These are phyloP conservation scores for Botia kubotai DNA, from an alignment of 2,797 vertebrate genomes.

Conservation along the genomic window DNA sequence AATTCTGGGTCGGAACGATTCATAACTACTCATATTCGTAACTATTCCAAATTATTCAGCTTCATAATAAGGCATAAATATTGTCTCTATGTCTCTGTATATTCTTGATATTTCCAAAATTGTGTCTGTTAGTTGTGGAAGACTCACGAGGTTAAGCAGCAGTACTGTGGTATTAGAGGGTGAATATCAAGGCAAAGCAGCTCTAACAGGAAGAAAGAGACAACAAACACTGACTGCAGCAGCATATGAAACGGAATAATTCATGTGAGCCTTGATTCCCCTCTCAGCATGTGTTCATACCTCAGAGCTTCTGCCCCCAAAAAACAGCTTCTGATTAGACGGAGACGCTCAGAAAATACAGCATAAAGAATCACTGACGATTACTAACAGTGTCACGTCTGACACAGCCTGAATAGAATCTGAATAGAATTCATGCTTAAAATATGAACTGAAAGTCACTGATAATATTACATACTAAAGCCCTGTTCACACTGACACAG, in stretches of 20 bases:
- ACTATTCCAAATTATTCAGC: background rate
- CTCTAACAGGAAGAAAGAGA: conserved; percentile 42
- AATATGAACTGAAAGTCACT: background rate
- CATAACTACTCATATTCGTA: background rate
- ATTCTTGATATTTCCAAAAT: background rate
- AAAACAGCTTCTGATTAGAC: conserved; percentile 42
- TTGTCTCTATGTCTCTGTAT: background rate
- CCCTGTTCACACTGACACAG: background rate
- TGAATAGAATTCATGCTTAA: background rate
- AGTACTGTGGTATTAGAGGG: background rate
- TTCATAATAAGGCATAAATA: background rate
- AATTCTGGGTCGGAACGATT: background rate
- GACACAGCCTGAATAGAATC: conserved; percentile 19
- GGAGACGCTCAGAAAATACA: conserved; percentile 18
- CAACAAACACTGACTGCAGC: conserved; percentile 44
- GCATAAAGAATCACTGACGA: conserved; percentile 1
- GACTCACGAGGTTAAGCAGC: background rate
- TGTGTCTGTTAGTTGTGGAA: background rate
- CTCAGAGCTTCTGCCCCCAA: conserved; percentile 46
- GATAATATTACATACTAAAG: background rate
- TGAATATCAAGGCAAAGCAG: conserved; percentile 25
- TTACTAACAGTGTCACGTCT: background rate
- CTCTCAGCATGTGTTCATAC: conserved; percentile 63
- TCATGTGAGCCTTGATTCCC: conserved; percentile 70
- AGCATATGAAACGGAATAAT: conserved; percentile 73